phyloP scores from a whole-genome alignment of 2,888 invertebrate species.

The Yponomeuta malinellus region DNA sequence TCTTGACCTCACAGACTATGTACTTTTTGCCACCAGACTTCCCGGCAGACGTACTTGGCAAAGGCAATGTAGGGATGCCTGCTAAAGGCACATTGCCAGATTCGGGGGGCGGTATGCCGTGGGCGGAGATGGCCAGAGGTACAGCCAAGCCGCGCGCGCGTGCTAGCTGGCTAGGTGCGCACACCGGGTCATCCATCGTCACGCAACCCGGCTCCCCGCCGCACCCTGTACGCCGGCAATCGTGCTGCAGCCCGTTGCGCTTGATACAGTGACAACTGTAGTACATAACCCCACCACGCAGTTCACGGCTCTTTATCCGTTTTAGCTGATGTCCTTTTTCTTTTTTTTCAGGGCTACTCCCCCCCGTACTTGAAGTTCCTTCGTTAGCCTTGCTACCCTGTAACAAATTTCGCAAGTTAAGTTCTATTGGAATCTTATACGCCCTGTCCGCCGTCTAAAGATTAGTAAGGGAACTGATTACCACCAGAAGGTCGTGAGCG shows the following conservation, averaged over 20 bases:
- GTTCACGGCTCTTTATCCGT: conserved; percentile 68
- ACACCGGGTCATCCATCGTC: conserved; percentile 70
- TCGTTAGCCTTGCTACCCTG: conserved; percentile 49
- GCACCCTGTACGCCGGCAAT: conserved; percentile 72
- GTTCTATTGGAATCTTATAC: conserved; percentile 11
- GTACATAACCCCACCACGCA: conserved; percentile 73
- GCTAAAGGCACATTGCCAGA: not conserved
- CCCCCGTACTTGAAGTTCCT: conserved; percentile 42
- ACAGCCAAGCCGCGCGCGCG: conserved; percentile 62
- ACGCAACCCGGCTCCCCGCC: conserved; percentile 71
- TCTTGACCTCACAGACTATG: conserved; percentile 60
- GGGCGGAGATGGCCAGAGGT: conserved; percentile 45
- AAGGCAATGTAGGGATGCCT: conserved; percentile 33
- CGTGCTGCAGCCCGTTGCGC: conserved; percentile 77
- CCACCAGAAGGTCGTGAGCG: conserved; percentile 34
- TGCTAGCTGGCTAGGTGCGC: conserved; percentile 70
- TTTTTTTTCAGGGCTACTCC: conserved; percentile 55
- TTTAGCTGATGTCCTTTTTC: conserved; percentile 64
- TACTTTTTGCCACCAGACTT: conserved; percentile 48
- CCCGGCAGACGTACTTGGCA: conserved; percentile 31
- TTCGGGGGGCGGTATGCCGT: not conserved
- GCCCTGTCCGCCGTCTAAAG: conserved; percentile 50
- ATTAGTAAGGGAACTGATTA: conserved; percentile 38
- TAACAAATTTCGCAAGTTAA: conserved; percentile 18
- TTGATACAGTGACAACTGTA: conserved; percentile 76